Percentiles rank a stretch among this genome's conserved stretches.
Conservation (phyloP, 2,888 invertebrate genomes). For the Octonoba sinensis region DNA sequence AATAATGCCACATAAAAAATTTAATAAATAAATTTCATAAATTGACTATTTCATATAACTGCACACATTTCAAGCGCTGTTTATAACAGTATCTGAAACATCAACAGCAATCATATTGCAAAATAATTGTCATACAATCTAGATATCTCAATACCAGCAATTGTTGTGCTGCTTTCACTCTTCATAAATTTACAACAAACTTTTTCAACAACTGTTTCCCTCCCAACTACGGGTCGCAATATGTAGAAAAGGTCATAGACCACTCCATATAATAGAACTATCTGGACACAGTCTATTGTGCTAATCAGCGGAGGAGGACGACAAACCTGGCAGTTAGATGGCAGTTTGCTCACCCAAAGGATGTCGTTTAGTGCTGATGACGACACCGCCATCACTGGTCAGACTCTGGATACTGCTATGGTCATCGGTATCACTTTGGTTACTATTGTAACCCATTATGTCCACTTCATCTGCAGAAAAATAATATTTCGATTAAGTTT, state of each 20-base stretch:
- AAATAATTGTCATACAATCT: conserved; percentile 54
- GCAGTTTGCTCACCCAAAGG: conserved; percentile 74
- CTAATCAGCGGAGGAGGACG: conserved; percentile 64
- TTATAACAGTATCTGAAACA: conserved; percentile 47
- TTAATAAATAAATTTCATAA: conserved; percentile 4
- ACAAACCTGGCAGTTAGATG: conserved; percentile 64
- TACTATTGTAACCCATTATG: conserved; percentile 87
- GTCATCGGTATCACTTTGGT: conserved; percentile 85
- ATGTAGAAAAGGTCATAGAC: conserved; percentile 24
- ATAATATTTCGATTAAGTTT: conserved; percentile 68
- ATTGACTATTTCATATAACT: neutral
- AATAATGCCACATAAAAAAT: neutral
- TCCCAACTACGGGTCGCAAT: conserved; percentile 44
- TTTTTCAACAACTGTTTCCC: conserved; percentile 31
- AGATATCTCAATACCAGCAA: conserved; percentile 44
- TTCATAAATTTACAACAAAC: conserved; percentile 37
- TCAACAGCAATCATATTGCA: conserved; percentile 57
- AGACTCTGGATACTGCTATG: conserved; percentile 79
- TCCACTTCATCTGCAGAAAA: conserved; percentile 82
- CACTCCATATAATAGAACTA: conserved; percentile 54
- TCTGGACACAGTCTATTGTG: conserved; percentile 64
- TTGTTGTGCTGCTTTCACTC: conserved; percentile 26
- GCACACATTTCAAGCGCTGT: conserved; percentile 46
- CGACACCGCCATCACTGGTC: conserved; percentile 81
- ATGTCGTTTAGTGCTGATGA: conserved; percentile 79